phyloP scores from a whole-genome alignment of 92 coral and sea anemone genomes.

The Epizoanthus rinbou region DNA sequence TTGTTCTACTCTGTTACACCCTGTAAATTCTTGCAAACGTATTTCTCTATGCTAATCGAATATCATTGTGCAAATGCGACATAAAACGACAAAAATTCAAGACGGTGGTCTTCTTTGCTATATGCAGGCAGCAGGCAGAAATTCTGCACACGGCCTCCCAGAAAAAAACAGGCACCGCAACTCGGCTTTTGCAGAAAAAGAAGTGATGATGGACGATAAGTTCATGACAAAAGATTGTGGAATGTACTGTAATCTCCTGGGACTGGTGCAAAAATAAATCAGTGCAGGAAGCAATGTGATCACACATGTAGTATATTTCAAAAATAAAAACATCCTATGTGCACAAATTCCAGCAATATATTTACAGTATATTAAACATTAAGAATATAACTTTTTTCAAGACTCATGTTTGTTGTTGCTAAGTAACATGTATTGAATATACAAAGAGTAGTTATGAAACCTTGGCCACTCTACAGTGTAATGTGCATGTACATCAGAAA shows the following conservation, averaged over 20 bases:
- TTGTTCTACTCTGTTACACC: slow-evolving; percentile 2
- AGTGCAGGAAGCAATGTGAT: neutral
- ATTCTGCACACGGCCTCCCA: neutral
- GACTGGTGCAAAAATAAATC: neutral
- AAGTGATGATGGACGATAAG: neutral
- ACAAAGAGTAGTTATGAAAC: too few species aligned
- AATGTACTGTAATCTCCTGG: neutral
- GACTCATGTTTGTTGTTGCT: too few species aligned
- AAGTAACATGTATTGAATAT: too few species aligned
- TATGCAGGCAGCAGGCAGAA: neutral
- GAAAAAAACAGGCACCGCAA: neutral
- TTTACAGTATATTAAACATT: too few species aligned
- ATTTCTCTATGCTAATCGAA: neutral
- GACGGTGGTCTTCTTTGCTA: neutral
- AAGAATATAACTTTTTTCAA: too few species aligned
- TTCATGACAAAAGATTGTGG: neutral
- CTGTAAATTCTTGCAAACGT: neutral
- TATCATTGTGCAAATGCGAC: neutral
- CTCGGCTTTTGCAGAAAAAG: neutral
- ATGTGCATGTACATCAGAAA: too few species aligned
- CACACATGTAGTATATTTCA: too few species aligned
- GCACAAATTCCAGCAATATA: too few species aligned
- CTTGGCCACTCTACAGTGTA: too few species aligned
- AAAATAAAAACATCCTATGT: too few species aligned
- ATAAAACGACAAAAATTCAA: neutral